These are phyloP conservation scores for Nomada goodeniana DNA, from an alignment of 2,888 invertebrate species.

Conservation along the genomic window DNA sequence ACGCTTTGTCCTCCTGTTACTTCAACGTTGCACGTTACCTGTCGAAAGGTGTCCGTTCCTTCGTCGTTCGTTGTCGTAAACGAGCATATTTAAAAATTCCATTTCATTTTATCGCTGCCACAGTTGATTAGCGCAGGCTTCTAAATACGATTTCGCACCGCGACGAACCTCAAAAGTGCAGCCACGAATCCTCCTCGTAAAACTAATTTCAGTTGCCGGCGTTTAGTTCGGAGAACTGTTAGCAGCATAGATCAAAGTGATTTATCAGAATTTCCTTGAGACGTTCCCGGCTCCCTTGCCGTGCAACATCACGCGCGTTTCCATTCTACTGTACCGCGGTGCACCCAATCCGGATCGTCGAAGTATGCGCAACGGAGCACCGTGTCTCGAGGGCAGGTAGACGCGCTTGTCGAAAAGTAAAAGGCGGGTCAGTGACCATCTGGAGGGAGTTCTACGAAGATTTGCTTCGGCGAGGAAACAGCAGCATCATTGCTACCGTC, in stretches of 20 bases:
- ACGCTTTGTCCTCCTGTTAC: not conserved
- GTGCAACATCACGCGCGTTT: not conserved
- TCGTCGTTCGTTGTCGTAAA: not conserved
- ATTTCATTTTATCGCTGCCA: too few species aligned
- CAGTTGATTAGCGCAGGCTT: too few species aligned
- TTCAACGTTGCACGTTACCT: not conserved
- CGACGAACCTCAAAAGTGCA: not conserved
- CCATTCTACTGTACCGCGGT: not conserved
- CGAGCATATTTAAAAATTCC: not conserved
- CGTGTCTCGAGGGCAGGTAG: not conserved
- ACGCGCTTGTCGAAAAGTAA: conserved; percentile 20
- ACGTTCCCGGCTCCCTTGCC: not conserved
- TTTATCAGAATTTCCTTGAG: not conserved
- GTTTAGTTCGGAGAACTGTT: not conserved
- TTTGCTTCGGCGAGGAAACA: not conserved
- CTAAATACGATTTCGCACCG: too few species aligned
- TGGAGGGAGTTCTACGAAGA: conserved; percentile 1
- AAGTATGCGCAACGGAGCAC: not conserved
- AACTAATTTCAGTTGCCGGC: not conserved
- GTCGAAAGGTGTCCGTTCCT: not conserved
- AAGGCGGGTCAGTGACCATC: not conserved
- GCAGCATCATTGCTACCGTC: not conserved
- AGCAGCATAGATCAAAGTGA: not conserved
- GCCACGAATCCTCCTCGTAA: not conserved
- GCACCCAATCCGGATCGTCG: not conserved